A percentile compares a stretch with the other conserved stretches of the same genome.
Evolutionary conservation across 2,888 invertebrate species (phyloP).

Genomic region (Agapostemon virescens): DNA sequence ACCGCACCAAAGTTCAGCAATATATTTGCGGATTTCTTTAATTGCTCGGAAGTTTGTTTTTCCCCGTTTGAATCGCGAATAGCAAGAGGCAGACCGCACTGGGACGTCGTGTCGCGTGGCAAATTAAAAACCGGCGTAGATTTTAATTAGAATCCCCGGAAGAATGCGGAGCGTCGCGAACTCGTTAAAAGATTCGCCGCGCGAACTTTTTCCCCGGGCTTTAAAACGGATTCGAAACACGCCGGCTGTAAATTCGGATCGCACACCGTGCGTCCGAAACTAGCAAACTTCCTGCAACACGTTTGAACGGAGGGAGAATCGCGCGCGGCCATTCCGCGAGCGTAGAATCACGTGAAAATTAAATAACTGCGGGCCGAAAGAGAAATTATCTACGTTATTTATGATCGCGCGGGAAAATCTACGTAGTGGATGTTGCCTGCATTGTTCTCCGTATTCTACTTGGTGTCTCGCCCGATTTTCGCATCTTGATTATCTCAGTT

Average conservation of each 20-base stretch:
- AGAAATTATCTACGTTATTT: neutral
- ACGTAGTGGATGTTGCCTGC: neutral
- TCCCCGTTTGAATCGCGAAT: neutral
- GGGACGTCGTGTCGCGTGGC: neutral
- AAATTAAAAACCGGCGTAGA: conserved; percentile 10
- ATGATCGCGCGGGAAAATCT: neutral
- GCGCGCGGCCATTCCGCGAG: neutral
- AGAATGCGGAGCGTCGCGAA: neutral
- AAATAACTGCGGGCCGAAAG: neutral
- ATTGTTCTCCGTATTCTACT: neutral
- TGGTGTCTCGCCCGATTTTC: no score
- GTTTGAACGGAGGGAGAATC: neutral
- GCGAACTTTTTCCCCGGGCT: conserved; percentile 2
- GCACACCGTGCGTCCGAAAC: neutral
- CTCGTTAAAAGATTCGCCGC: conserved; percentile 11
- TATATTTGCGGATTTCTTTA: conserved; percentile 7
- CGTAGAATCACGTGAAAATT: neutral
- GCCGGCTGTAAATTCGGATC: neutral
- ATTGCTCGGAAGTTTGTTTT: conserved; percentile 5
- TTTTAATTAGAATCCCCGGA: conserved; percentile 16
- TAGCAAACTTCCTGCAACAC: neutral
- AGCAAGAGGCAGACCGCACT: neutral
- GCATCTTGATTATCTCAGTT: no score
- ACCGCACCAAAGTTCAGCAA: neutral
- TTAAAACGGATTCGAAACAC: conserved; percentile 1